Conservation (phyloP, 2,113 vertebrate species). For the Oceanites oceanicus region DNA sequence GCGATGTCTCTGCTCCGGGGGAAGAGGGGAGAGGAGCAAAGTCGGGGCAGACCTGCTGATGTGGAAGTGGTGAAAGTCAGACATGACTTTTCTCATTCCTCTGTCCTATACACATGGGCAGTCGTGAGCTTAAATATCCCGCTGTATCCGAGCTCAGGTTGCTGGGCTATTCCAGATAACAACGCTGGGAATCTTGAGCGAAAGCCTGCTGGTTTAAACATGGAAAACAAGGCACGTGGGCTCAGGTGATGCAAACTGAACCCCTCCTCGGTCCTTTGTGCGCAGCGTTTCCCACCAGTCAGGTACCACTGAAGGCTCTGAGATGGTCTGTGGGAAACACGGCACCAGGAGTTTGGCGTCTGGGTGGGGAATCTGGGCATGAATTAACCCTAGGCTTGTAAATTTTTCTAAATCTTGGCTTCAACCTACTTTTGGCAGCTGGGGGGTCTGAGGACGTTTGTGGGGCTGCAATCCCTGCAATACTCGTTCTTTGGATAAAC, state of each 20-base stretch:
- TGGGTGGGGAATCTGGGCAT: too few species aligned
- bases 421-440: not conserved
- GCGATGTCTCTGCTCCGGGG: rapidly evolving
- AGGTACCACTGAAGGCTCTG: not conserved
- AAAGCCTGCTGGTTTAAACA: not conserved
- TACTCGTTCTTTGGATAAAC: not conserved
- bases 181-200: not conserved
- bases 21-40: not conserved
- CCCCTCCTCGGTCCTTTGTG: not conserved
- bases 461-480: not conserved
- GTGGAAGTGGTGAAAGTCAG: not conserved
- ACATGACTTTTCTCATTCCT: not conserved
- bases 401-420: not conserved
- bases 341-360: not conserved
- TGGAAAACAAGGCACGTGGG: not conserved
- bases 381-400: not conserved
- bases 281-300: not conserved
- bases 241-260: not conserved
- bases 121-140: not conserved
- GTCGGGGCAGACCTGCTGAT: not conserved
- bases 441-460: not conserved
- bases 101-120: not conserved
- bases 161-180: not conserved
- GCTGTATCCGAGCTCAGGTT: not conserved
- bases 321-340: not conserved